Evolutionary conservation across 92 coral and sea anemone species (phyloP).

Genomic region (Montipora capitata): DNA sequence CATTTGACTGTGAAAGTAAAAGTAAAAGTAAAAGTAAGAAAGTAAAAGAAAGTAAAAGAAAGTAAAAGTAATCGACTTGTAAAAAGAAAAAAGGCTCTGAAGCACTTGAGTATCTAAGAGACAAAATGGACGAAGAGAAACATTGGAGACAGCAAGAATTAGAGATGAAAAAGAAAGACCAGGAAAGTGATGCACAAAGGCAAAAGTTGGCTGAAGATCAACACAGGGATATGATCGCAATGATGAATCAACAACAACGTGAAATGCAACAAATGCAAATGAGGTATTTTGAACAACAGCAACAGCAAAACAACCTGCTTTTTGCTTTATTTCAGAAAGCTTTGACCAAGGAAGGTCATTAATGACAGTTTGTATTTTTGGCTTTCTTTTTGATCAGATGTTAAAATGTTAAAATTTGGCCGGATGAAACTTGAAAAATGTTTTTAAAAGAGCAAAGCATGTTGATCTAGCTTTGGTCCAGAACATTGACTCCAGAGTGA

Average conservation of each 20-base stretch:
- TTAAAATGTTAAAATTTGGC: too few species aligned
- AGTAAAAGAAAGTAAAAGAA: too few species aligned
- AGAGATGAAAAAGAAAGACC: constrained; percentile 46
- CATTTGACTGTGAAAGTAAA: too few species aligned
- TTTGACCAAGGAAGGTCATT: not conserved
- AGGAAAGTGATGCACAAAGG: constrained; percentile 47
- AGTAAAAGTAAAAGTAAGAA: too few species aligned
- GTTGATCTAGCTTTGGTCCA: too few species aligned
- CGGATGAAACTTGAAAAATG: too few species aligned
- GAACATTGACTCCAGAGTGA: too few species aligned
- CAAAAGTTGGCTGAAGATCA: constrained; percentile 49
- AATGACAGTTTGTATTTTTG: not conserved
- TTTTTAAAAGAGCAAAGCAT: too few species aligned
- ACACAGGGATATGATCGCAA: constrained; percentile 37
- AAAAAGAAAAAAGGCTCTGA: constrained; percentile 51
- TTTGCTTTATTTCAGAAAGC: constrained; percentile 21
- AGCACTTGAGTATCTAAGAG: constrained; percentile 44
- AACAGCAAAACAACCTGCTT: constrained; percentile 40
- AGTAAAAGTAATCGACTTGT: not conserved
- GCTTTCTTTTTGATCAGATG: too few species aligned
- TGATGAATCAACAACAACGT: constrained; percentile 44
- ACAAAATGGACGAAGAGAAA: constrained; percentile 31
- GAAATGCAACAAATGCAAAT: constrained; percentile 63
- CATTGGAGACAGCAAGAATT: constrained; percentile 42
- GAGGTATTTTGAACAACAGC: constrained; percentile 29